phyloP scores from a whole-genome alignment of 1,140 invertebrate species.

The Monochamus saltuarius region DNA sequence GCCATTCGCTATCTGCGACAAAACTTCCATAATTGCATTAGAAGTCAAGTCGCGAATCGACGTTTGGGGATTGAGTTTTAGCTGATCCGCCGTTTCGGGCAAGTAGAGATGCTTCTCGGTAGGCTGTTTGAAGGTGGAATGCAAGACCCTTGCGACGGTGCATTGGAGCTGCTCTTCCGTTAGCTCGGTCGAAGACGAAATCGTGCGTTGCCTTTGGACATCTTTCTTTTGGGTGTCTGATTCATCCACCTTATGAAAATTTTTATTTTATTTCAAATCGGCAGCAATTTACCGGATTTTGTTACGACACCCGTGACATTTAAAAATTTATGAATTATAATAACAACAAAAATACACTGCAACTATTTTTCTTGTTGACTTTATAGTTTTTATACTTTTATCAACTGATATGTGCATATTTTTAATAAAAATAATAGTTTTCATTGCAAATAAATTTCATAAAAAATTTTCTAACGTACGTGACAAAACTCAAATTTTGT shows the following conservation, averaged over 20 bases:
- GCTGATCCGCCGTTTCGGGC: constrained; percentile 60
- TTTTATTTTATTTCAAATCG: background rate
- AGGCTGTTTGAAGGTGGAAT: constrained; percentile 65
- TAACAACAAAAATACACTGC: too few species aligned
- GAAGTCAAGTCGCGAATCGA: constrained; percentile 59
- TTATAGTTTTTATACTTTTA: too few species aligned
- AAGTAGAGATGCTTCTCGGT: constrained; percentile 63
- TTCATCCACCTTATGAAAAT: constrained; percentile 39
- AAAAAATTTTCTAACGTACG: too few species aligned
- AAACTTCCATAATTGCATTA: constrained; percentile 69
- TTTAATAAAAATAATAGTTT: too few species aligned
- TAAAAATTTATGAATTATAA: too few species aligned
- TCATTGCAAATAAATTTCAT: too few species aligned
- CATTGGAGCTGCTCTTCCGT: constrained; percentile 63
- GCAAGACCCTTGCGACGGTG: constrained; percentile 63
- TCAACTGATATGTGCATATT: too few species aligned
- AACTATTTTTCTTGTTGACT: too few species aligned
- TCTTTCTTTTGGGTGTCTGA: constrained; percentile 48
- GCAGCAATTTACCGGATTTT: too few species aligned
- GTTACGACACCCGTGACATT: too few species aligned
- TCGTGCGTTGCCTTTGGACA: constrained; percentile 38
- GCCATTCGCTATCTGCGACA: constrained; percentile 62
- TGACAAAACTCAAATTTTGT: too few species aligned
- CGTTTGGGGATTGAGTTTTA: constrained; percentile 53
- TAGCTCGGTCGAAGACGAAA: constrained; percentile 44